Conservation (phyloP, 2,797 vertebrate genomes). For the Onychomys torridus region DNA sequence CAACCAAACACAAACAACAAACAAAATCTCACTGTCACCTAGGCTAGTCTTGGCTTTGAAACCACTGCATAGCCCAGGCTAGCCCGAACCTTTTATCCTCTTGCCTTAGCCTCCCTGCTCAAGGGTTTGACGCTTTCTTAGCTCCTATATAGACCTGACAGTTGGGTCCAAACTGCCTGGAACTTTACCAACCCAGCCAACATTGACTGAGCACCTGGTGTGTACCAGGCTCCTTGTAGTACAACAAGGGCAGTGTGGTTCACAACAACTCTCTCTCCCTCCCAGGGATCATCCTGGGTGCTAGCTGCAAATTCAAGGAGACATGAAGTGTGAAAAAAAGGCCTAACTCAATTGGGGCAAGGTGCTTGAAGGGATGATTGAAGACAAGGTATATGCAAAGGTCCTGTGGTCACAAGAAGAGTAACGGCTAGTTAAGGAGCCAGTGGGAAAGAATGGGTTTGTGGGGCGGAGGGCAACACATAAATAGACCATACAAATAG, state of each 20-base stretch:
- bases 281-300: background rate
- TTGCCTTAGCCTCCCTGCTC: background rate
- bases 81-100: background rate
- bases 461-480: background rate
- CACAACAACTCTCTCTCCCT: fast-evolving
- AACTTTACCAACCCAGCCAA: background rate
- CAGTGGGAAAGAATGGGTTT: background rate
- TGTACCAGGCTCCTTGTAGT: background rate
- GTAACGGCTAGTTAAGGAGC: background rate
- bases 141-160: background rate
- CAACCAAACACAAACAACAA: too few relatives aligned
- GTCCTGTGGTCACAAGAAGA: background rate
- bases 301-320: background rate
- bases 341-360: background rate
- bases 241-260: background rate
- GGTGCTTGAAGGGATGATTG: background rate
- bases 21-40: background rate
- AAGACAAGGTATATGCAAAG: background rate
- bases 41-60: background rate
- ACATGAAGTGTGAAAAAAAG: background rate
- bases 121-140: background rate
- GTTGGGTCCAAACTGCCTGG: background rate
- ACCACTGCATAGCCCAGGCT: background rate
- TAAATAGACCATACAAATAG: fast-evolving
- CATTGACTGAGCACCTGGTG: background rate